These are phyloP conservation scores for Anser cygnoides DNA, from an alignment of 2,113 vertebrate genomes.

Conservation along the genomic window DNA sequence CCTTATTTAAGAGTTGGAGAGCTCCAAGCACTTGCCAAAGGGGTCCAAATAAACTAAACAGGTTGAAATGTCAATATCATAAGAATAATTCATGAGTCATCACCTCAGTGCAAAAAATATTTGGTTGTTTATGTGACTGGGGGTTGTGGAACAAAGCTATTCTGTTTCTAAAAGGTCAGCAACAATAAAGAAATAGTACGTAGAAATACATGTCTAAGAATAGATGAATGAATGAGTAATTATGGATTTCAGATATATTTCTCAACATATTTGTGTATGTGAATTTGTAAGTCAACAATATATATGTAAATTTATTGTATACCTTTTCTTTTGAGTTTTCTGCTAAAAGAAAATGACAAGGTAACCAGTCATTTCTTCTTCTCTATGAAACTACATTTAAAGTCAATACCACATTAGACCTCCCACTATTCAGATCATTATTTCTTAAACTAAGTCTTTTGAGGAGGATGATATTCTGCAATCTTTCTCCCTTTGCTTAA, in stretches of 20 bases:
- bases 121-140: not conserved
- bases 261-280: not conserved
- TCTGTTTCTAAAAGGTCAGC: not conserved
- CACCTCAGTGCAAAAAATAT: not conserved
- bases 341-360: not conserved
- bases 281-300: not conserved
- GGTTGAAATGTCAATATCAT: not conserved
- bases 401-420: not conserved
- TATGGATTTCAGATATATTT: not conserved
- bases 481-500: not conserved
- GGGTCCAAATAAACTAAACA: not conserved
- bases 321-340: not conserved
- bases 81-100: not conserved
- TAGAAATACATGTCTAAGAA: not conserved
- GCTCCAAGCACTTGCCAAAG: not conserved
- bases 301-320: not conserved
- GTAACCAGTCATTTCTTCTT: not conserved
- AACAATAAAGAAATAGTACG: not conserved
- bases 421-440: constrained; percentile 20
- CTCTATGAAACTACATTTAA: not conserved
- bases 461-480: not conserved
- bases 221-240: not conserved
- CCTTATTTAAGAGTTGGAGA: not conserved
- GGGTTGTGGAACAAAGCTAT: not conserved
- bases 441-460: not conserved